These are phyloP conservation scores for Xanthorhoe spadicearia DNA, from an alignment of 2,888 invertebrate genomes.

Conservation along the genomic window DNA sequence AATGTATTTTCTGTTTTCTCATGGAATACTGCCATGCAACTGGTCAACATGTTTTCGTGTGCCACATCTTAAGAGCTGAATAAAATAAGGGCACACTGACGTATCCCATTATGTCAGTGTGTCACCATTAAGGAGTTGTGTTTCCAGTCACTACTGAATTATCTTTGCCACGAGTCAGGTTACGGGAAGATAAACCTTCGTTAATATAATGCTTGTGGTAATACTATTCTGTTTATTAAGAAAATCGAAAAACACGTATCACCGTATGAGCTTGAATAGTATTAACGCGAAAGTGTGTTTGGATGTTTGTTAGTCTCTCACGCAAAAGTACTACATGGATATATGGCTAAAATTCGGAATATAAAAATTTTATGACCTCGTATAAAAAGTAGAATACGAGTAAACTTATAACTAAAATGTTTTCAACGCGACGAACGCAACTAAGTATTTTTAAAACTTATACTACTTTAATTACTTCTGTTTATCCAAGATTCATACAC, in stretches of 20 bases:
- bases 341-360: too few relatives aligned
- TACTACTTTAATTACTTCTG: too few relatives aligned
- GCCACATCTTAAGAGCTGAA: slow-evolving; percentile 14
- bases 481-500: too few relatives aligned
- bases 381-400: too few relatives aligned
- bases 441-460: too few relatives aligned
- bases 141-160: slow-evolving; percentile 35
- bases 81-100: not conserved
- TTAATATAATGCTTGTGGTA: slow-evolving; percentile 11
- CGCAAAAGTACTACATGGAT: too few relatives aligned
- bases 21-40: not conserved
- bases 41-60: slow-evolving; percentile 11
- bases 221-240: slow-evolving; percentile 1
- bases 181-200: slow-evolving; percentile 35
- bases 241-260: not conserved
- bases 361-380: too few relatives aligned
- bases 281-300: too few relatives aligned
- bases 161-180: slow-evolving; percentile 44
- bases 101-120: slow-evolving; percentile 36
- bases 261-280: too few relatives aligned
- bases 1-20: not conserved
- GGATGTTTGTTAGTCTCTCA: too few relatives aligned
- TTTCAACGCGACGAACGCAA: too few relatives aligned
- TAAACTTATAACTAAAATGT: too few relatives aligned
- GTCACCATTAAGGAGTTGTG: slow-evolving; percentile 1